Base-by-base conservation (phyloP, 2,113 vertebrate species). In the Podarcis muralis region DNA sequence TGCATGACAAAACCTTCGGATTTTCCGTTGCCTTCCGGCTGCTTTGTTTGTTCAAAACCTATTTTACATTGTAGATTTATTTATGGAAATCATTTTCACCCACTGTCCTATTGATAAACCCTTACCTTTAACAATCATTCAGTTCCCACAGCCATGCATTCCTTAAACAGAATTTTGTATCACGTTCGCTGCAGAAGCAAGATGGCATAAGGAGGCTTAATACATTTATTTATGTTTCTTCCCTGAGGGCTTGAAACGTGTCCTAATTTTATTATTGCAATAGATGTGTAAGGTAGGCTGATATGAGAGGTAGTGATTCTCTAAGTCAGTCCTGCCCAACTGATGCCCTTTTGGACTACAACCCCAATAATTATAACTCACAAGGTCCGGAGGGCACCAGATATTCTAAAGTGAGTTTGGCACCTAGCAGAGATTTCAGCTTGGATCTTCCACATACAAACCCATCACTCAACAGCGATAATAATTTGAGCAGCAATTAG, bases 21-120 rank as follows among this genome's bases (percentile, higher is more conserved):
- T 88, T 94, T 93, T 53, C 74, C 0, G 77, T 87, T 91, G 5
- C 53, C 25, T 25, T 76, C 30, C 66, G 12, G 76, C 3, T 89
- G 22, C 40, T 71, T 0, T 72, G 65, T 48, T 40, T 87, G 75
- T 53, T n/a, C 18, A 3, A 76, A 94, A 79, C 32, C 83, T 48
- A 32, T 89, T 88, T 91, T 90, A 35, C 27, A 57, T 6, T 57
- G 37, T 82, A 43, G 13, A 48, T 71, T 76, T 27, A 66, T 89
- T 78, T 87, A 37, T 7, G 16, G 3, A 75, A 68, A 77, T 48
- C 65, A 35, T 89, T 83, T 86, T 75, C 87, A n/a, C n/a, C 35
- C 75, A 68, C 30, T 77, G 25, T 12, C 27, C 74, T 59, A 43
- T 65, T 92, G 68, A 1, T 20, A 22, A 23, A 74, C 43, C n/a